A percentile compares a stretch with the other conserved stretches of the same genome.
These are phyloP conservation scores for Pseudolycoriella hygida DNA, from an alignment of 2,888 invertebrate genomes.

Conservation along the genomic window DNA sequence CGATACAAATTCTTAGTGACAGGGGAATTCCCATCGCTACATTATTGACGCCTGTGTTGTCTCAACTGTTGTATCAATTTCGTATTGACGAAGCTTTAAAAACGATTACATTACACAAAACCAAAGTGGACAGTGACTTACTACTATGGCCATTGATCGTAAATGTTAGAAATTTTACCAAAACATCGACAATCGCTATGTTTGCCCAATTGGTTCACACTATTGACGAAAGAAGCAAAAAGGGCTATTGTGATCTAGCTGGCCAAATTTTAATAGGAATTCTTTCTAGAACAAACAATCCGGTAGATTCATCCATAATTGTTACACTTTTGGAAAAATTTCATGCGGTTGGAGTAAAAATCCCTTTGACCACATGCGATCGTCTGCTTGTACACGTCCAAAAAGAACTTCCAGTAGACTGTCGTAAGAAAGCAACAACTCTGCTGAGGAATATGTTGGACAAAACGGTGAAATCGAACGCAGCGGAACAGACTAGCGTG, in stretches of 20 bases:
- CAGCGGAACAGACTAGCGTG: constrained; percentile 9
- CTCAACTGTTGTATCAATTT: constrained; percentile 19
- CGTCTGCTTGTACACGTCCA: constrained; percentile 24
- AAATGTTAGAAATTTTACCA: constrained; percentile 24
- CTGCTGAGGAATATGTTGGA: constrained; percentile 28
- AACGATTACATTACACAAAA: constrained; percentile 22
- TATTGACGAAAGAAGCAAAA: constrained; percentile 32
- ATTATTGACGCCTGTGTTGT: constrained; percentile 17
- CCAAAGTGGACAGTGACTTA: constrained; percentile 32
- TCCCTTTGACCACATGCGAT: constrained; percentile 33
- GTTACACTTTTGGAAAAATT: not conserved
- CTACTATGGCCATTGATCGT: constrained; percentile 32
- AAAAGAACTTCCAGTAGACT: constrained; percentile 14
- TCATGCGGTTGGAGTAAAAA: constrained; percentile 17
- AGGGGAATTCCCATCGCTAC: constrained; percentile 19
- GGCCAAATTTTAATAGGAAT: constrained; percentile 31
- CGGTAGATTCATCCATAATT: not conserved
- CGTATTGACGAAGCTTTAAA: constrained; percentile 16
- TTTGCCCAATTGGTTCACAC: constrained; percentile 22
- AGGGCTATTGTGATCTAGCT: constrained; percentile 34
- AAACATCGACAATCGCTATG: not conserved
- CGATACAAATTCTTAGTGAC: constrained; percentile 18
- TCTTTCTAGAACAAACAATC: not conserved
- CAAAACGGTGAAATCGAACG: constrained; percentile 23
- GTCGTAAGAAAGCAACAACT: constrained; percentile 11